Percentiles rank a stretch among this genome's conserved stretches.
These are phyloP conservation scores for Lamellibrachia columna DNA, from an alignment of 2,888 invertebrate species.

Conservation along the genomic window DNA sequence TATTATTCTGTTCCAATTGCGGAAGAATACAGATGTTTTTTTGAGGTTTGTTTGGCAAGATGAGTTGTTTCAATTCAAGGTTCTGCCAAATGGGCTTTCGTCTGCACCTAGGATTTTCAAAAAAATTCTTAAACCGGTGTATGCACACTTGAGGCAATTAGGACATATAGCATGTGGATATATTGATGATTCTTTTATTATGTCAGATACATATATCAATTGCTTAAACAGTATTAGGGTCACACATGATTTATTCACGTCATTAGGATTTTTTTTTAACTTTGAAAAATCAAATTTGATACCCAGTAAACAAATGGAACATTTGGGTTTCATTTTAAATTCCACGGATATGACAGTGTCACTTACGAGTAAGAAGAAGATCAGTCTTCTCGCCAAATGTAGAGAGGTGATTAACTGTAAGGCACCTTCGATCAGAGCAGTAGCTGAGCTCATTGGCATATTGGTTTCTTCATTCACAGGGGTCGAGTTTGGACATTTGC, in stretches of 20 bases:
- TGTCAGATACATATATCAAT: not conserved
- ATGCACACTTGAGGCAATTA: too few species aligned
- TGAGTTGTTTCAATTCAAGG: conserved; percentile 30
- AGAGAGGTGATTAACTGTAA: not conserved
- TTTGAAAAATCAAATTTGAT: not conserved
- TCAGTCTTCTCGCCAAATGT: not conserved
- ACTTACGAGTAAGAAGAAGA: not conserved
- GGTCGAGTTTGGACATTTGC: conserved; percentile 37
- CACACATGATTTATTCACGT: conserved; percentile 22
- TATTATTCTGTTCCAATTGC: conserved; percentile 37
- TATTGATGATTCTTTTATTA: not conserved
- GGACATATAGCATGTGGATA: not conserved
- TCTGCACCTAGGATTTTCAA: too few species aligned
- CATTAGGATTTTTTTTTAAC: not conserved
- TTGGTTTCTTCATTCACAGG: conserved; percentile 37
- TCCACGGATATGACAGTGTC: not conserved
- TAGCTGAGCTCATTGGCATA: conserved; percentile 37
- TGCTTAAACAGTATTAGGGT: not conserved
- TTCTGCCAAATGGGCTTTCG: not conserved
- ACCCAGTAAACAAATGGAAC: not conserved
- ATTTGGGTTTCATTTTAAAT: not conserved
- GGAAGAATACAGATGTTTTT: conserved; percentile 29
- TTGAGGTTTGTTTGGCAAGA: conserved; percentile 37
- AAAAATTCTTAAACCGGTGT: too few species aligned
- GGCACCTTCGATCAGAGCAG: conserved; percentile 20